These are phyloP conservation scores for Acromyrmex echinatior DNA, from an alignment of 1,140 invertebrate species.

Conservation along the genomic window DNA sequence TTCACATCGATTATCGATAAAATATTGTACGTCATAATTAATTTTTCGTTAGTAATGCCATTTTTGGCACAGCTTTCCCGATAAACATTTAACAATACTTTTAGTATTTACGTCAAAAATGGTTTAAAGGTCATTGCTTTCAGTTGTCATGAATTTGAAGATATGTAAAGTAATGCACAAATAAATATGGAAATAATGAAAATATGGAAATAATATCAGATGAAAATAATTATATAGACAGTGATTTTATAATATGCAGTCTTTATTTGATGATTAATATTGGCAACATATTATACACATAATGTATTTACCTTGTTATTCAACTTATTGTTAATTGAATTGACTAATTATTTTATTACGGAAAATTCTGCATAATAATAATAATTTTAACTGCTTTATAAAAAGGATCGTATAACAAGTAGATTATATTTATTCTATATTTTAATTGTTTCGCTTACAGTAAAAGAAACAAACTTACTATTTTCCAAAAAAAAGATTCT, in stretches of 20 bases:
- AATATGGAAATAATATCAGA: not conserved
- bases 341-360: not conserved
- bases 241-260: not conserved
- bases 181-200: conserved; percentile 13
- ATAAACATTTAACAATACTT: not conserved
- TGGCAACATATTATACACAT: not conserved
- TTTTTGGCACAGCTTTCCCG: conserved; percentile 29
- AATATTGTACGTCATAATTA: conserved; percentile 37
- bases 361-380: not conserved
- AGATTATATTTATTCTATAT: too few species aligned
- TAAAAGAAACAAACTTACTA: too few species aligned
- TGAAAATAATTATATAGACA: conserved; percentile 8
- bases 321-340: not conserved
- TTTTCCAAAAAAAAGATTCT: too few species aligned
- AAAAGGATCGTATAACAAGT: not conserved
- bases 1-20: conserved; percentile 34
- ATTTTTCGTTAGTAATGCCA: conserved; percentile 33
- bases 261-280: not conserved
- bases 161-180: not conserved
- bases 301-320: not conserved
- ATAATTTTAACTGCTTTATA: not conserved
- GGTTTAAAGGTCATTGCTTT: not conserved
- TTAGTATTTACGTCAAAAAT: not conserved
- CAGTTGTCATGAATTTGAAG: not conserved
- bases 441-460: not conserved